Evolutionary conservation across 2,113 vertebrate species (phyloP).

Genomic region (Solea senegalensis): DNA sequence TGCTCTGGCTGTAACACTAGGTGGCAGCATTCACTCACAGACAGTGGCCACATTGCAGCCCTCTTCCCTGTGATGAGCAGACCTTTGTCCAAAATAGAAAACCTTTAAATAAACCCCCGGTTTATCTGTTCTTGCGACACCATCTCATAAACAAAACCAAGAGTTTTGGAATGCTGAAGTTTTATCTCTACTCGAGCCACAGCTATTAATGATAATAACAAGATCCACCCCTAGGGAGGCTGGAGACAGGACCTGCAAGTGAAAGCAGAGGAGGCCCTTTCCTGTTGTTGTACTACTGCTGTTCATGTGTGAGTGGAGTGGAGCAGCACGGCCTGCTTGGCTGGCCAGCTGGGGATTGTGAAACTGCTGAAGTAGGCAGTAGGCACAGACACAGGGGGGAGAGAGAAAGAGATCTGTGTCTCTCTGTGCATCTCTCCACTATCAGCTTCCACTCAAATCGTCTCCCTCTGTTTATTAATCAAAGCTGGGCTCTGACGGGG

Average conservation of each 20-base stretch:
- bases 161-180: slow-evolving; percentile 79
- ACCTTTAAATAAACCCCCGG: slow-evolving; percentile 77
- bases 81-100: slow-evolving; percentile 80
- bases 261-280: slow-evolving; percentile 76
- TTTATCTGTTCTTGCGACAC: slow-evolving; percentile 79
- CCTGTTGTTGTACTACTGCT: slow-evolving; percentile 72
- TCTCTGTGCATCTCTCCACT: slow-evolving; percentile 83
- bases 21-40: slow-evolving; percentile 57
- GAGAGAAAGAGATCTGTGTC: slow-evolving; percentile 49
- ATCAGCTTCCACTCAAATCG: slow-evolving; percentile 68
- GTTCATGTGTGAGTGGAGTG: slow-evolving; percentile 70
- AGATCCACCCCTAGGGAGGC: slow-evolving; percentile 70
- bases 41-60: slow-evolving; percentile 12
- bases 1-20: slow-evolving; percentile 50
- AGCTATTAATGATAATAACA: slow-evolving; percentile 78
- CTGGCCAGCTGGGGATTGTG: slow-evolving; percentile 75
- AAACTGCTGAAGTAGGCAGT: slow-evolving; percentile 85
- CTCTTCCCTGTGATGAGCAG: slow-evolving; percentile 48
- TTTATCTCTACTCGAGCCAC: slow-evolving; percentile 76
- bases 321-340: slow-evolving; percentile 68
- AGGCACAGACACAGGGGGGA: slow-evolving; percentile 60
- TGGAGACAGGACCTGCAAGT: slow-evolving; percentile 74
- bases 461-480: slow-evolving; percentile 70
- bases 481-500: slow-evolving; percentile 45
- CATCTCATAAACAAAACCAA: slow-evolving; percentile 77